Evolutionary conservation across 2,113 vertebrate genomes (phyloP), one percentile per base, ranked within the genome.

Genomic region (Corythoichthys intestinalis): DNA sequence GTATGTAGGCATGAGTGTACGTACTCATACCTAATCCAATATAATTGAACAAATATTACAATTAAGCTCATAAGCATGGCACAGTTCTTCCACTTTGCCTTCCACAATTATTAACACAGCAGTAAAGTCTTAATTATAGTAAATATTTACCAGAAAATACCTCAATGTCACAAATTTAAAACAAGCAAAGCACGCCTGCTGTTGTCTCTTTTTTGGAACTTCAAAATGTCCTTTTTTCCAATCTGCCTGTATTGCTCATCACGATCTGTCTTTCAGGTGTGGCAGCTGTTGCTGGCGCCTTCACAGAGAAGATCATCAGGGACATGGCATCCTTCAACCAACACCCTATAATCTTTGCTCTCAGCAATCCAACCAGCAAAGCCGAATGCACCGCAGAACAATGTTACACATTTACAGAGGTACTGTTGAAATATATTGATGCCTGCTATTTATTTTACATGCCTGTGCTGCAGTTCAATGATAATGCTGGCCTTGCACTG

Each of bases 281-380:
- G 83, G 96, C 97, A 52, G 97, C 97, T 35, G 74, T 98, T 59
- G 81, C 92, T 17, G 96, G 96, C 66, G 97, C 96, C 12, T 99
- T 99, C 85, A 93, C 95, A 0, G 81, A 95, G 80, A 85, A 93
- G 69, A 96, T 99, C 83, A 92, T 99, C 85, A 93, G 87, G 71
- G 92, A 94, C 69, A 98, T 99, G 97, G 95, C 96, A 54, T 83
- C 88, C 58, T 91, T 96, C 77, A 99, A 99, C 53, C 60, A 99
- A 59, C 88, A 44, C 6, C 97, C 97, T 2, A 94, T 99, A 73
- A 95, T 99, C 88, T 98, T 99, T 72, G 97, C 97, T 70, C 93
- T 99, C 83, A 99, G 97, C 86, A 99, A 99, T 81, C 97, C 97
- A 2, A 99, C 97, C 61, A 98, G 95, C 88, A 99, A 99, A 91